Evolutionary conservation across 2,113 vertebrate genomes (phyloP), one percentile per base, ranked within the genome.

Genomic region (Eclectus roratus): DNA sequence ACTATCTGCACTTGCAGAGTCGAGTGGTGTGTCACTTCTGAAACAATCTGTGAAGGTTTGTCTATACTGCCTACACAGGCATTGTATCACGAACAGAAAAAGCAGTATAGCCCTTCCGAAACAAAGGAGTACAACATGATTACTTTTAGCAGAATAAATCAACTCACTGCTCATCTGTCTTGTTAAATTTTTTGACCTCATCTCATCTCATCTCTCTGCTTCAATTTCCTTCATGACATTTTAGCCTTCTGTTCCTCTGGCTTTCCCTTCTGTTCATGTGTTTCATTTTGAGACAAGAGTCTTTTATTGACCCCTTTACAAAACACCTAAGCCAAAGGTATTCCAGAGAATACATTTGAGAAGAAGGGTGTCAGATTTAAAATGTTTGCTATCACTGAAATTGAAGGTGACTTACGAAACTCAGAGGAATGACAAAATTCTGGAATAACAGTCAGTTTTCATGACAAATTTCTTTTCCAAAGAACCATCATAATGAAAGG

Each of bases 101-200:
- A 64, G 13, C n/a, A 50, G 19, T 46, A 88, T 49, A 80, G 64
- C 39, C 14, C 14, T 85, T 73, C 43, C 39, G 78, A 76, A 87
- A 53, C n/a, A 82, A 88, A 88, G 21, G 2, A 68, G 7, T 70
- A 76, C 5, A 72, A 41, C 11, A 43, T n/a, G 27, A 91, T 50
- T 95, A 69, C n/a, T 77, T 80, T 71, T 56, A 88, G 70, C 10
- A 79, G 61, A 94, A 91, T 41, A 87, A 88, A 86, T 81, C 60
- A 87, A 77, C 52, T 72, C 52, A 69, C 37, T 11, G 41, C 27
- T 91, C 37, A 46, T 74, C 69, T 87, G 27, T 47, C 53, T 60
- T 81, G 21, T 79, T 80, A 81, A 80, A 33, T 74, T 92, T 91
- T 91, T 91, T 92, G 37, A 91, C 49, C 58, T 88, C 41, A 52